Conservation (phyloP, 2,113 vertebrate genomes). For the Catharus fuscescens region DNA sequence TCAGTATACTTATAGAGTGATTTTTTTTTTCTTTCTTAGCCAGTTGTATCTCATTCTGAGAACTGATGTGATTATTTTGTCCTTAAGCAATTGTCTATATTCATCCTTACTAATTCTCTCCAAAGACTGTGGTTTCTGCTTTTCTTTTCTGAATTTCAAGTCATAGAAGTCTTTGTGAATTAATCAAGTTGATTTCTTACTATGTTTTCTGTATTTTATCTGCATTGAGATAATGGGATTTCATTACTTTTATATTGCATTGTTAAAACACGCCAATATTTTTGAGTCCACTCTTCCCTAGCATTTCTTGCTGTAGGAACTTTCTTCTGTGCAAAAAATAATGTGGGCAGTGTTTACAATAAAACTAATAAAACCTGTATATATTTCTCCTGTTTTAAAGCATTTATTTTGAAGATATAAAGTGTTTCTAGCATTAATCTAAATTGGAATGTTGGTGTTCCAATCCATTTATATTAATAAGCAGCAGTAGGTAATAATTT, state of each 20-base stretch:
- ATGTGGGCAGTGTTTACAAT: not conserved
- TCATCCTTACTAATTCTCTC: not conserved
- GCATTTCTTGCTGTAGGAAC: not conserved
- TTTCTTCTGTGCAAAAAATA: not conserved
- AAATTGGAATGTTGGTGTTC: not conserved
- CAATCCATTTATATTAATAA: not conserved
- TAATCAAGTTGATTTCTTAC: not conserved
- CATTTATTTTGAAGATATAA: not conserved
- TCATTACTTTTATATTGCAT: not conserved
- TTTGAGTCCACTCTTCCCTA: not conserved
- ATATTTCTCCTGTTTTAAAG: not conserved
- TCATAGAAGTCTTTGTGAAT: not conserved
- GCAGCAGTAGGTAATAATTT: not conserved
- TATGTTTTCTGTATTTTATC: not conserved
- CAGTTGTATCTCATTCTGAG: not conserved
- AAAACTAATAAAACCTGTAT: not conserved
- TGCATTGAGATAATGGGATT: not conserved
- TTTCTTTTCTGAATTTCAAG: conserved; percentile 5
- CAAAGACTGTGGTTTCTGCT: not conserved
- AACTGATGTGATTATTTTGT: not conserved
- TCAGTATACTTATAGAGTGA: not conserved
- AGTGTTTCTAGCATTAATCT: not conserved
- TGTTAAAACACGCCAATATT: not conserved
- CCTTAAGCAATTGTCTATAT: not conserved
- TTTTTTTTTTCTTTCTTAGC: not conserved